Percentiles rank a stretch among this genome's conserved stretches.
These are phyloP conservation scores for Psittacara wagleri DNA, from an alignment of 2,113 vertebrate species.

Conservation along the genomic window DNA sequence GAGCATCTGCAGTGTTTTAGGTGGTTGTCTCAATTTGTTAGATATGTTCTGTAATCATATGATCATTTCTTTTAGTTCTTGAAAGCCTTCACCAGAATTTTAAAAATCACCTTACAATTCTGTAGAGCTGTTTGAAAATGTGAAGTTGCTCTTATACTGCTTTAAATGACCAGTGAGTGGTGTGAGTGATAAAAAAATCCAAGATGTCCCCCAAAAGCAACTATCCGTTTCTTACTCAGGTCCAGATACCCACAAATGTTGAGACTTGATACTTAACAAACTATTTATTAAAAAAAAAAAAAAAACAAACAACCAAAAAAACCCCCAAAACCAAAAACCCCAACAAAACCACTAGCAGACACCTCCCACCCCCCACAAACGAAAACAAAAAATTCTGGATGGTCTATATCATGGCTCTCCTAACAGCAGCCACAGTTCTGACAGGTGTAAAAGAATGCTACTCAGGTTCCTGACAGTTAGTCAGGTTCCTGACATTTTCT, in stretches of 20 bases:
- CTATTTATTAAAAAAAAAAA: neutral
- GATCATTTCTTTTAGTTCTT: neutral
- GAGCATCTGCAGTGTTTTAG: neutral
- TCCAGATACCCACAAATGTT: neutral
- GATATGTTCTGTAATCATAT: neutral
- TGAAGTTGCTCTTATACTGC: neutral
- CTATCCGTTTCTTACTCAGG: neutral
- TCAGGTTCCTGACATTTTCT: neutral
- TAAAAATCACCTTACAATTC: neutral
- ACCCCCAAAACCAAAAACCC: too few relatives aligned
- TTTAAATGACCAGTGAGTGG: neutral
- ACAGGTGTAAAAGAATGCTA: neutral
- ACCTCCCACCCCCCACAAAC: neutral
- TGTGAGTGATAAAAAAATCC: neutral
- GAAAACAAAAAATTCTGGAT: fast-evolving
- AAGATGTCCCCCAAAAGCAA: neutral
- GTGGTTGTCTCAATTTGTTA: neutral
- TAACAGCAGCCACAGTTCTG: neutral
- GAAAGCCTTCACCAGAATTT: neutral
- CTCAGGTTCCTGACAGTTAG: neutral
- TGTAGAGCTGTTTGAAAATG: neutral
- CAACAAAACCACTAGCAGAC: neutral
- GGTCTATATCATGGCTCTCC: neutral
- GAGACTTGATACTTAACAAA: neutral
- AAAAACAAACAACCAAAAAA: neutral